phyloP scores from a whole-genome alignment of 2,888 invertebrate genomes.

The Desoria tigrina region DNA sequence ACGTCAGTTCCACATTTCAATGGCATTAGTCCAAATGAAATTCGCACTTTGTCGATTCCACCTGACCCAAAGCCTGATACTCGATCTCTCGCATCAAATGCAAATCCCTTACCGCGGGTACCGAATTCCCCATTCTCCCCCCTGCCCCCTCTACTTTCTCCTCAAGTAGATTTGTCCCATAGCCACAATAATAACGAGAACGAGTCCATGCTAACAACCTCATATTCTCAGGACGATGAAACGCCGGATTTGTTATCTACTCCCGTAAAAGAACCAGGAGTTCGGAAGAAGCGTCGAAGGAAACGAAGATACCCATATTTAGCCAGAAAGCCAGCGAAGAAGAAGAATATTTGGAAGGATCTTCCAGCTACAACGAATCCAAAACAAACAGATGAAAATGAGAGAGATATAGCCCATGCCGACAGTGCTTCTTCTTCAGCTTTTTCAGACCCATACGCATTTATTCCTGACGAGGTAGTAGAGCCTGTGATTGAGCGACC shows the following conservation, averaged over 20 bases:
- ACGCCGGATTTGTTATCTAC: not conserved
- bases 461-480: constrained; percentile 5
- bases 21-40: too few species aligned
- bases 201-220: not conserved
- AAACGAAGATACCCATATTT: constrained; percentile 10
- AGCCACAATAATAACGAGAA: not conserved
- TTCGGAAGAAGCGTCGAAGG: not conserved
- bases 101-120: too few species aligned
- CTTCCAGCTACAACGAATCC: not conserved
- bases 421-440: not conserved
- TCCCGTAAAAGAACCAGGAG: not conserved
- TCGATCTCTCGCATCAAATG: too few species aligned
- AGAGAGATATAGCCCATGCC: not conserved
- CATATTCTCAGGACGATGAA: not conserved
- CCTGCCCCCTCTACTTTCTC: not conserved
- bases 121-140: not conserved
- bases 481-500: not conserved
- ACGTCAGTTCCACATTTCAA: too few species aligned
- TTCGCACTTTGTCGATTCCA: too few species aligned
- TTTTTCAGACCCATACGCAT: not conserved
- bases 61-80: too few species aligned
- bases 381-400: not conserved
- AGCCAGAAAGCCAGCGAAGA: constrained; percentile 8
- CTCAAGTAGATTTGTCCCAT: not conserved
- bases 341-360: not conserved